phyloP scores from a whole-genome alignment of 2,797 vertebrate genomes.

The Rhyacichthys aspro region DNA sequence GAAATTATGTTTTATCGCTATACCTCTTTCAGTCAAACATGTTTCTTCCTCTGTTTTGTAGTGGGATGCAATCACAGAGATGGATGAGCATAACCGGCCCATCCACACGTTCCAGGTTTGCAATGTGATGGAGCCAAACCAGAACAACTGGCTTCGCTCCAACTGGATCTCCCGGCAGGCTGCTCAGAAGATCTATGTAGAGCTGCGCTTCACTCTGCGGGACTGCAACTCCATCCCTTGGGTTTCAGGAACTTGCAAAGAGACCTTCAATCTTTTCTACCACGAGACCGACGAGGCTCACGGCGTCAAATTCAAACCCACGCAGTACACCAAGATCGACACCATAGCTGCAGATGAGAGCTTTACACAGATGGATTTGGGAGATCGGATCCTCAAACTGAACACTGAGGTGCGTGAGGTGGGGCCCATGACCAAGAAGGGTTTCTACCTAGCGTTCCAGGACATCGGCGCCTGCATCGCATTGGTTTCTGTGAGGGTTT shows the following conservation, averaged over 20 bases:
- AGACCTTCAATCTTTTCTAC: conserved; percentile 95
- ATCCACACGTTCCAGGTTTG: conserved; percentile 97
- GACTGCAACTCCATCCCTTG: conserved; percentile 97
- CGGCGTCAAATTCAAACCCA: conserved; percentile 87
- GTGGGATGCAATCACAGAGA: conserved; percentile 97
- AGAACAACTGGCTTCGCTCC: conserved; percentile 97
- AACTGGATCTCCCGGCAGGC: conserved; percentile 95
- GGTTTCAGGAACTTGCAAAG: conserved; percentile 95
- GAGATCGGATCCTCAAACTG: conserved; percentile 94
- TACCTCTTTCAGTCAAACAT: background rate
- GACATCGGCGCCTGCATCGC: conserved; percentile 97
- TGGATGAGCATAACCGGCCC: conserved; percentile 94
- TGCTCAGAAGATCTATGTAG: conserved; percentile 94
- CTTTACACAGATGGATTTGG: conserved; percentile 96
- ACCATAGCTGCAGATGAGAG: conserved; percentile 96
- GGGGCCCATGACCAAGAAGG: conserved; percentile 89
- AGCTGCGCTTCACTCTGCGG: conserved; percentile 93
- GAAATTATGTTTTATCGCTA: no score
- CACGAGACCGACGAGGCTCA: conserved; percentile 91
- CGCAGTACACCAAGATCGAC: conserved; percentile 92
- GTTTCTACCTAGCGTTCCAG: conserved; percentile 95
- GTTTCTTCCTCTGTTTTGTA: conserved; percentile 50
- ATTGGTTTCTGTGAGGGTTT: conserved; percentile 91
- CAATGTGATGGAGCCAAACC: conserved; percentile 96
- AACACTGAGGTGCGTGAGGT: conserved; percentile 96